Evolutionary conservation across 2,888 invertebrate genomes (phyloP), one percentile per base, ranked within the genome.

Genomic region (Drosophila anceps): DNA sequence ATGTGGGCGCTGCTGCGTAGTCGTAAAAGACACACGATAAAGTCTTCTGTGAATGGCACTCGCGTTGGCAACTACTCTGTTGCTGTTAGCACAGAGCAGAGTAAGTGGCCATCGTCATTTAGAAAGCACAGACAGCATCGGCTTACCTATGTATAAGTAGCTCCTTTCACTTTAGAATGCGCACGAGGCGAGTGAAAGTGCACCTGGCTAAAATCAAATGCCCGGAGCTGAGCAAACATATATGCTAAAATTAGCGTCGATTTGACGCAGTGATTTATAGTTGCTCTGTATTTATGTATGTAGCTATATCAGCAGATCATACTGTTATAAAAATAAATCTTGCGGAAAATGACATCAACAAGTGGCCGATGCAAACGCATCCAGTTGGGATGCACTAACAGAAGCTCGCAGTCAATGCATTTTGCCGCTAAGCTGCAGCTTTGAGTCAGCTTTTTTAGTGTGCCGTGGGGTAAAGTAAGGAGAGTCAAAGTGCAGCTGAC

Each of bases 81-180:
- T 51, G 68, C 51, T 53, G 72, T 53, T 53, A 57, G 39, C 43
- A 37, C 20, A 54, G n/a, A n/a, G n/a, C n/a, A 13, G 39, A 44
- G 61, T 41, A 64, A 79, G 59, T 41, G 61, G 76, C 51, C 55
- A 73, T 64, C 72, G 37, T 77, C 73, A 35, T 79, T 84, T 88
- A 77, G 88, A 84, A 84, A 84, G 84, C 88, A 72, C 59, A 31
- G 15, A 29, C 59, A 58, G 31, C 61, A 69, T 69, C 57, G 60
- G 35, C 61, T 68, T 50, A 44, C 41, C 37, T 39, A 18, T 37
- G 29, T 43, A 27, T 51, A 62, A 63, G 20, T 50, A 66, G 73
- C 65, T 74, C 84, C 88, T 88, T 84, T 84, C 84, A 84, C 84
- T 88, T 82, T 70, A 84, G 84, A 84, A 84, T 85, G 77, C 77